phyloP scores from a whole-genome alignment of 2,113 vertebrate species.

The Sapajus apella region DNA sequence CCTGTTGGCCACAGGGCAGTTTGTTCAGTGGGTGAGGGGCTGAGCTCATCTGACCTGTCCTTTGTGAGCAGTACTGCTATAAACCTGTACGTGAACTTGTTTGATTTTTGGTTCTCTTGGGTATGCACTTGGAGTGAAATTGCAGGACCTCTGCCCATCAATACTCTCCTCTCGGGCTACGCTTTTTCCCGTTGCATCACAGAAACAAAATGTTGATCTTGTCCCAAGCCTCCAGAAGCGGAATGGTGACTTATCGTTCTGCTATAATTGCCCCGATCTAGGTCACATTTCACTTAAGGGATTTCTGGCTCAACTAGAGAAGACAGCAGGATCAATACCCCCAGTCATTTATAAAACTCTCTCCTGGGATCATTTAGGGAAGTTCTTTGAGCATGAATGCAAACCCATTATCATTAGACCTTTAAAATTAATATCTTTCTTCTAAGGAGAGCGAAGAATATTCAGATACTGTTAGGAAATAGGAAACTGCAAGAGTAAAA shows the following conservation, averaged over 20 bases:
- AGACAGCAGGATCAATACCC: not conserved
- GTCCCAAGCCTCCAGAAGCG: not conserved
- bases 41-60: no score
- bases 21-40: no score
- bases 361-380: slow-evolving; percentile 29
- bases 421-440: not conserved
- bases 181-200: not conserved
- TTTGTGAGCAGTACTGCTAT: accelerated
- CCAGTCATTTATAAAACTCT: not conserved
- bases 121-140: accelerated
- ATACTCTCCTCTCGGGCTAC: accelerated
- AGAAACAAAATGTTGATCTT: not conserved
- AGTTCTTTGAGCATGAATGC: not conserved
- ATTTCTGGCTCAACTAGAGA: not conserved
- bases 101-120: not conserved
- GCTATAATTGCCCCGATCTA: not conserved
- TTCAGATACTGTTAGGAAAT: not conserved
- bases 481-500: not conserved
- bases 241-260: not conserved
- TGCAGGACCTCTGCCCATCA: not conserved
- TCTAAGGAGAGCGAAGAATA: not conserved
- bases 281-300: not conserved
- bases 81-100: accelerated
- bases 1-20: no score
- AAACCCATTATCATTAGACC: not conserved